These are phyloP conservation scores for Halcyon leucocephala DNA, from an alignment of 2,797 vertebrate genomes.

Conservation along the genomic window DNA sequence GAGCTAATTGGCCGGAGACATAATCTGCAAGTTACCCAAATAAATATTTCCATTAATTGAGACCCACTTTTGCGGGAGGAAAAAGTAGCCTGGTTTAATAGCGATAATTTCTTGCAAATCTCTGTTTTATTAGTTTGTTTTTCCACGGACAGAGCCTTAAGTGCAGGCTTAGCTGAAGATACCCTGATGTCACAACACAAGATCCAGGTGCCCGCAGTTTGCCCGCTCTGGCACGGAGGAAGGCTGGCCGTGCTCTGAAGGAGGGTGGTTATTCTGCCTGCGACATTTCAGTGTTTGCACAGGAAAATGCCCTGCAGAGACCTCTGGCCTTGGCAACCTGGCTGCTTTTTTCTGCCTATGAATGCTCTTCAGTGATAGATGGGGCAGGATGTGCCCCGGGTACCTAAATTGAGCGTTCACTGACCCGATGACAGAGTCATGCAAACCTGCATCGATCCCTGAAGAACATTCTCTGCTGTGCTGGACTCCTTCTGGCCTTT, in stretches of 20 bases:
- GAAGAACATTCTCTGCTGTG: not conserved
- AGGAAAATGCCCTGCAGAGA: not conserved
- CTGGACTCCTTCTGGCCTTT: not conserved
- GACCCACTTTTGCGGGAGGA: conserved; percentile 12
- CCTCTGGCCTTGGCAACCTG: not conserved
- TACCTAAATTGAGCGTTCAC: accelerated
- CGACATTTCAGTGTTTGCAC: not conserved
- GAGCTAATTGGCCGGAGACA: conserved; percentile 72
- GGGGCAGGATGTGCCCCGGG: not conserved
- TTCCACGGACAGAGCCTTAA: not conserved
- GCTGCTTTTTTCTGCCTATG: not conserved
- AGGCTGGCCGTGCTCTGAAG: not conserved
- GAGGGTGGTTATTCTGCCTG: not conserved
- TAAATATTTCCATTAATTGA: conserved; percentile 75
- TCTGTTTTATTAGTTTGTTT: conserved; percentile 6
- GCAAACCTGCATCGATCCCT: not conserved
- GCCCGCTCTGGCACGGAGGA: not conserved
- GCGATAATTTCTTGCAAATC: not conserved
- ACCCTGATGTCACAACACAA: not conserved
- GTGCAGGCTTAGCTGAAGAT: not conserved
- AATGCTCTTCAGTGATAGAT: not conserved
- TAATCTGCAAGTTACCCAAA: conserved; percentile 69
- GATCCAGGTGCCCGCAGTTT: not conserved
- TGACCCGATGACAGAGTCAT: not conserved
- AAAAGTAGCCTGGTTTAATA: conserved; percentile 18